These are phyloP conservation scores for Calonectris borealis DNA, from an alignment of 2,113 vertebrate species.

Conservation along the genomic window DNA sequence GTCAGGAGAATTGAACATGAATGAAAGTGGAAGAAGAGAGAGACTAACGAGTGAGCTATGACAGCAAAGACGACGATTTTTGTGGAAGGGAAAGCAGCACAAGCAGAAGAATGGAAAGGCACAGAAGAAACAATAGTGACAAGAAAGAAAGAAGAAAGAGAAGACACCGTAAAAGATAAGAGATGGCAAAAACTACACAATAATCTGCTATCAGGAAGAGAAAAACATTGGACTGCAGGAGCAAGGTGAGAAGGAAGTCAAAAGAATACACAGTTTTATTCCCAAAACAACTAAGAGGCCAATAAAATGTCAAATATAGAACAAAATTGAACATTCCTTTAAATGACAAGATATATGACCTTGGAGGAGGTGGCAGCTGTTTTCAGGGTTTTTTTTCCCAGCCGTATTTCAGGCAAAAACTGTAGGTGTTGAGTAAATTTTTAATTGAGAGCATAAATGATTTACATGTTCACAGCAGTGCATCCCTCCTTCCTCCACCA, in stretches of 20 bases:
- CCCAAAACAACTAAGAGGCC: neutral
- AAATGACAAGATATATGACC: neutral
- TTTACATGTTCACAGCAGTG: slow-evolving; percentile 1
- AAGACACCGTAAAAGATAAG: neutral
- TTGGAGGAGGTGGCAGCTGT: neutral
- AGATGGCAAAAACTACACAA: neutral
- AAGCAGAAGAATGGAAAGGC: neutral
- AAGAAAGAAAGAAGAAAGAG: neutral
- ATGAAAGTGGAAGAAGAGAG: neutral
- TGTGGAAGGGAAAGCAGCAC: neutral
- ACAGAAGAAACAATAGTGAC: neutral
- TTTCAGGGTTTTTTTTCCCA: neutral
- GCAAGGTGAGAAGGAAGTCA: neutral
- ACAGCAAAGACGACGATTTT: neutral
- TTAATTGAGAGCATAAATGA: slow-evolving; percentile 39
- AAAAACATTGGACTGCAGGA: neutral
- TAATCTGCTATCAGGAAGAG: neutral
- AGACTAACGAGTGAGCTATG: neutral
- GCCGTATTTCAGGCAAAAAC: neutral
- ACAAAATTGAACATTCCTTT: neutral
- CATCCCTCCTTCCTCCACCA: neutral
- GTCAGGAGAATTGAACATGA: neutral
- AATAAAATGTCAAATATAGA: neutral
- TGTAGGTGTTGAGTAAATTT: slow-evolving; percentile 25
- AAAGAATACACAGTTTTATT: neutral